Percentiles rank a stretch among this genome's conserved stretches.
Conservation (phyloP, 2,888 invertebrate species). For the Patella depressa region DNA sequence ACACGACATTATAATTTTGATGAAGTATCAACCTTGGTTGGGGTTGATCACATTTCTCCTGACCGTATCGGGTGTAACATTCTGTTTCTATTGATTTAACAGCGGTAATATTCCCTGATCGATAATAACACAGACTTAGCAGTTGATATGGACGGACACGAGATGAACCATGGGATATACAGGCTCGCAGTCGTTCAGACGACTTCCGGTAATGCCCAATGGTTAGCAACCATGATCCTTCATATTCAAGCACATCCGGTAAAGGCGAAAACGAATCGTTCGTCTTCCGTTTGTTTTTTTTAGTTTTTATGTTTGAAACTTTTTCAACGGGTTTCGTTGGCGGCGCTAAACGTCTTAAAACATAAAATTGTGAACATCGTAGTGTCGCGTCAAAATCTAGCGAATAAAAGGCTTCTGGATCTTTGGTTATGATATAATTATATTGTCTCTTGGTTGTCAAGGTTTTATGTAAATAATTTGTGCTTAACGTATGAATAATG, state of each 20-base stretch:
- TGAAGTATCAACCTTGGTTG: background rate
- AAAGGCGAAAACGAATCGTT: background rate
- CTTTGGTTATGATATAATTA: background rate
- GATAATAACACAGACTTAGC: background rate
- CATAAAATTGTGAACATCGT: background rate
- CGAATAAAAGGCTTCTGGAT: background rate
- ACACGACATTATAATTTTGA: background rate
- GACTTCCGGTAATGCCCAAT: conserved; percentile 10
- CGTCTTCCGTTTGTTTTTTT: background rate
- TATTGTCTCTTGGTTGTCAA: background rate
- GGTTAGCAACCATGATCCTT: background rate
- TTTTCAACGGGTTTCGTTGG: too few species aligned
- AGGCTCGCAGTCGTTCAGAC: background rate
- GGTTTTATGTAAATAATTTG: background rate
- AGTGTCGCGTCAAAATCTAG: background rate
- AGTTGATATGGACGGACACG: conserved; percentile 3
- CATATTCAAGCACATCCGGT: background rate
- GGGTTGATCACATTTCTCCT: background rate
- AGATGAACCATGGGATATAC: background rate
- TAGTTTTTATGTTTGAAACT: background rate
- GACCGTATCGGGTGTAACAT: background rate
- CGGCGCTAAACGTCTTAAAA: background rate
- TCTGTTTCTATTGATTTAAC: background rate
- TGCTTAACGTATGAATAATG: background rate
- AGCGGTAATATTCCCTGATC: background rate